Evolutionary conservation across 2,888 invertebrate species (phyloP), one percentile per base, ranked within the genome.

Genomic region (Timandra comae): DNA sequence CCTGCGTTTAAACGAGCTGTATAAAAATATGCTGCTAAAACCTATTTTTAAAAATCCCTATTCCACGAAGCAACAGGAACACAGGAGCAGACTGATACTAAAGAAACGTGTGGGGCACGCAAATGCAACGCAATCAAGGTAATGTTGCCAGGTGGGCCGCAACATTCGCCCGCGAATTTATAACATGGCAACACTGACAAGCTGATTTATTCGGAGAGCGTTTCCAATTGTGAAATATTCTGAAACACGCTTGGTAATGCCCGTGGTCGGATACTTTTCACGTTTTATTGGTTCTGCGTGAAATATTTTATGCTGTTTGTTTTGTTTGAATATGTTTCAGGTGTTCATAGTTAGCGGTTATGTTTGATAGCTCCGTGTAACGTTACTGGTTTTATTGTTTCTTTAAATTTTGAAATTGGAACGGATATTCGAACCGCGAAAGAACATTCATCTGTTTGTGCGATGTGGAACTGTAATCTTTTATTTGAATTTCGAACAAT

Each of bases 81-180:
- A n/a, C n/a, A 30, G 33, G 19, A 9, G 27, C 29, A 27, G 25
- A 36, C 29, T 29, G 22, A 16, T 27, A 29, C 30, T 10, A 7
- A 19, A 32, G 29, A 49, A 51, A 52, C 66, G 62, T 63, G 64
- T 57, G 41, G 47, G 46, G 61, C 62, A 70, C 63, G 70, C 65
- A 65, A 70, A 69, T 72, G 73, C 73, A 52, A 64, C 62, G 78
- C 74, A 81, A 81, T 80, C 80, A 79, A 74, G 69, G 75, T 77
- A 77, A 79, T 76, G 78, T 73, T 70, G 69, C 73, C 74, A 81
- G 80, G 80, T 81, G 81, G 70, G 75, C 57, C 59, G 54, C 43
- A 62, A 66, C 54, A 43, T 61, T 65, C 62, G 65, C 63, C 62
- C 65, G 68, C 74, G 74, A 76, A 80, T 80, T 73, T 79, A 81